Evolutionary conservation across 1,140 invertebrate species (phyloP), one percentile per base, ranked within the genome.

Genomic region (Neocloeon triangulifer): DNA sequence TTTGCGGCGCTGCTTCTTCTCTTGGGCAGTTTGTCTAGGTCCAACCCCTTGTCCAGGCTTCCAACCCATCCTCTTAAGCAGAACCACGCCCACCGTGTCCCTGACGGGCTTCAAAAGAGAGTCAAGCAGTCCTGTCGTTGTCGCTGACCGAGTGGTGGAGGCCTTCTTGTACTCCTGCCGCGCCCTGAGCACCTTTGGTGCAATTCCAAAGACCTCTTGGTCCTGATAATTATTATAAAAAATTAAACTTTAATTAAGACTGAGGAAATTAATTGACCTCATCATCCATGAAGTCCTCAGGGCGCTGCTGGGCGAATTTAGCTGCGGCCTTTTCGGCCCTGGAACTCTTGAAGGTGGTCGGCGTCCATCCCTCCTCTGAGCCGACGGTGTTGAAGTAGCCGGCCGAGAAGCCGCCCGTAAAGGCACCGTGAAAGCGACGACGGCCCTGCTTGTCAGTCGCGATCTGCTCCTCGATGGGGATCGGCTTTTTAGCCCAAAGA

Each of bases 211-310:
- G 48, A 89, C 80, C 15, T 79, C 70, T 17, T 84, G 63, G 55
- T 99, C 94, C 65, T 73, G 37, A 8, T 8, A 8, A 23, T 36
- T 20, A 22, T 33, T 22, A 25, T 25, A 39, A 22, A 28, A 37
- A 25, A 28, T 21, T 9, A 17, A 10, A 15, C 25, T 30, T 8
- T 14, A 8, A 9, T 28, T 38, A 10, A 36, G 21, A 29, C 10
- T 10, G 9, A 29, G 27, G 19, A 14, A 10, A 14, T 27, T 25
- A 27, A 39, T 22, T 29, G 46, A 70, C 69, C 52, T 98, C 94
- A 16, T 91, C 80, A 56, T 99, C 95, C 94, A 99, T 99, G 51
- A 86, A 98, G 59, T 97, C 89, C 56, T 92, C 74, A 1, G 82
- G 74, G 41, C 58, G 60, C 48, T 77, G 75, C 9, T 40, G 27